These are phyloP conservation scores for Cloeon dipterum DNA, from an alignment of 2,888 invertebrate genomes.

Conservation along the genomic window DNA sequence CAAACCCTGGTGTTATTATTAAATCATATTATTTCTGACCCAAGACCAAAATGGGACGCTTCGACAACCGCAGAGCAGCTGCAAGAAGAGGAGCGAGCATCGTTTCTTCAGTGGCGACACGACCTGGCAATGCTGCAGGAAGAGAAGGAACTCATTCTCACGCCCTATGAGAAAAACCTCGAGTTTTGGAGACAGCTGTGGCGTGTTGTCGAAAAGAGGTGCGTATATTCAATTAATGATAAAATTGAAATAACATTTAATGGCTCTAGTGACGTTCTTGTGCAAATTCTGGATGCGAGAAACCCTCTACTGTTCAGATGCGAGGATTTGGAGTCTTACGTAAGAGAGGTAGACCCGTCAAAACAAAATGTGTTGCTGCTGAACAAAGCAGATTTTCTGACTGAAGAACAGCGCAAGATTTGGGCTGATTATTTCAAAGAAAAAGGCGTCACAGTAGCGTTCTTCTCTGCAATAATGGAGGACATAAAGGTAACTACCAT, in stretches of 20 bases:
- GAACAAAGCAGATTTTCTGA: constrained; percentile 90
- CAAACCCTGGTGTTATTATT: no score
- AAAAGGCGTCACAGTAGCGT: constrained; percentile 46
- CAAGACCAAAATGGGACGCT: constrained; percentile 56
- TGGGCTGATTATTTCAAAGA: constrained; percentile 74
- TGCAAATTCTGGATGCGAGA: constrained; percentile 89
- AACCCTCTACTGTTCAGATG: constrained; percentile 88
- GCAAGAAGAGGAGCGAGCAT: constrained; percentile 49
- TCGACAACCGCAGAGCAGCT: constrained; percentile 60
- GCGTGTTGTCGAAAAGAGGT: constrained; percentile 83
- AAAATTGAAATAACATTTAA: background rate
- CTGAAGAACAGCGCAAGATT: constrained; percentile 44
- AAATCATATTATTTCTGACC: no score
- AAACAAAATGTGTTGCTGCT: constrained; percentile 68
- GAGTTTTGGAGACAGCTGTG: constrained; percentile 98
- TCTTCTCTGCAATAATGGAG: constrained; percentile 60
- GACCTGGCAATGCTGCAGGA: constrained; percentile 56
- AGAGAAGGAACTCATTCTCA: constrained; percentile 56
- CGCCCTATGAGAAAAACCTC: constrained; percentile 92
- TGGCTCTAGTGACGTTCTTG: constrained; percentile 51
- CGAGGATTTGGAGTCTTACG: constrained; percentile 73
- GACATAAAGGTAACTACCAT: constrained; percentile 6
- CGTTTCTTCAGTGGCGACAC: constrained; percentile 80
- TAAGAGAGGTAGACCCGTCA: constrained; percentile 42
- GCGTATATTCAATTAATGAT: background rate